A percentile compares a stretch with the other conserved stretches of the same genome.
Conservation (phyloP, 2,113 vertebrate species). For the Cricetomys ansorgei region DNA sequence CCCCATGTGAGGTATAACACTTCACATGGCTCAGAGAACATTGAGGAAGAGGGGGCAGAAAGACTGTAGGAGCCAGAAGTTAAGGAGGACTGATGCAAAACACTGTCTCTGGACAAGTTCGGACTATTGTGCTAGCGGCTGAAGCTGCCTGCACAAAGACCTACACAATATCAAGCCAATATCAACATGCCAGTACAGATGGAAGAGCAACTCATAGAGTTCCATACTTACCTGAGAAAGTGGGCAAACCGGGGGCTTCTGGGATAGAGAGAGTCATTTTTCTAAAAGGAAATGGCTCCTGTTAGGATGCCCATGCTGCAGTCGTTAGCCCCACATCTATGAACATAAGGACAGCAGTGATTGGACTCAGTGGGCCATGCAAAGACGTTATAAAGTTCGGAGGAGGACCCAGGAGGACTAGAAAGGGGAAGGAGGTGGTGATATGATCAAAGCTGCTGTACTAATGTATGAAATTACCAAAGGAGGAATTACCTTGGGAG, state of each 20-base stretch:
- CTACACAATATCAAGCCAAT: background rate
- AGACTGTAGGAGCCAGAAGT: background rate
- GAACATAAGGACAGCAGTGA: background rate
- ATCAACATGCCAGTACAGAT: background rate
- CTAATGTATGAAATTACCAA: background rate
- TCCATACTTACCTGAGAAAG: background rate
- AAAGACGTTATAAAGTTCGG: background rate
- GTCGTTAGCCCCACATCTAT: background rate
- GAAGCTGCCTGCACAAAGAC: background rate
- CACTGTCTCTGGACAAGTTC: background rate
- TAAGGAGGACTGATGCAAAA: background rate
- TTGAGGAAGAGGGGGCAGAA: background rate
- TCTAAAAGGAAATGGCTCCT: background rate
- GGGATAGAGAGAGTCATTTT: background rate
- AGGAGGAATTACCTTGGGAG: background rate
- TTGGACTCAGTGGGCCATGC: background rate
- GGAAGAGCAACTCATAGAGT: background rate
- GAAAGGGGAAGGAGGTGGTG: background rate
- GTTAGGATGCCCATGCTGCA: background rate
- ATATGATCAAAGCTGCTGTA: background rate
- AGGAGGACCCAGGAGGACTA: background rate
- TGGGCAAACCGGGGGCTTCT: background rate
- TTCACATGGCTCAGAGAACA: background rate
- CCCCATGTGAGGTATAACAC: too few species aligned
- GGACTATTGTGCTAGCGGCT: background rate